phyloP scores from a whole-genome alignment of 2,888 invertebrate genomes.

The Homarus gammarus region DNA sequence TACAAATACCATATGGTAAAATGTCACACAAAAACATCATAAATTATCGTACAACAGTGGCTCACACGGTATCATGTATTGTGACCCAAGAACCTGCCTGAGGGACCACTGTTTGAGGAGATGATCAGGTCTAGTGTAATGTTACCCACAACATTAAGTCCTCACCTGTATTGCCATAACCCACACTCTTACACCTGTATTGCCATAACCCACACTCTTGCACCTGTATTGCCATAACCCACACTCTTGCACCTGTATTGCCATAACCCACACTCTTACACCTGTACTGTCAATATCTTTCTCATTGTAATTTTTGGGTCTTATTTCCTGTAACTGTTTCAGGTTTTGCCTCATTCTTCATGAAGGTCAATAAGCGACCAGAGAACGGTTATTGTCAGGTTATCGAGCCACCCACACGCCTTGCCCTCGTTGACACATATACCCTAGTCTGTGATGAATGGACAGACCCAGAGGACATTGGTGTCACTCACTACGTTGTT shows the following conservation, averaged over 20 bases:
- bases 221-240: no score
- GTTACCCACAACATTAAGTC: no score
- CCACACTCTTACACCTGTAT: neutral
- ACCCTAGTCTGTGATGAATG: slow-evolving; percentile 73
- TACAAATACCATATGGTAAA: no score
- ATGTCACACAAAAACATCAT: no score
- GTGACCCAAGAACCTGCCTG: no score
- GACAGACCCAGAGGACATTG: slow-evolving; percentile 76
- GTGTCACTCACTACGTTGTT: slow-evolving; percentile 75
- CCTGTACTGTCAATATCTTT: neutral
- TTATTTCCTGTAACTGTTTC: neutral
- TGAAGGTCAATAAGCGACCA: slow-evolving; percentile 76
- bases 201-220: neutral
- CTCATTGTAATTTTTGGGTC: neutral
- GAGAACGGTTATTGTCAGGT: slow-evolving; percentile 70
- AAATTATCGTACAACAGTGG: no score
- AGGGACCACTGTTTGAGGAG: no score
- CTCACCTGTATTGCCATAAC: no score
- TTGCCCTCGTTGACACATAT: slow-evolving; percentile 76
- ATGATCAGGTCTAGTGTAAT: no score
- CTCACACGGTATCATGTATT: no score
- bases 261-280: neutral
- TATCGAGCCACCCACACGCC: slow-evolving; percentile 13
- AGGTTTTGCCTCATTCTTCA: slow-evolving; percentile 74
- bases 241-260: no score